Evolutionary conservation across 2,113 vertebrate species (phyloP).

Genomic region (Hypanus sabinus): DNA sequence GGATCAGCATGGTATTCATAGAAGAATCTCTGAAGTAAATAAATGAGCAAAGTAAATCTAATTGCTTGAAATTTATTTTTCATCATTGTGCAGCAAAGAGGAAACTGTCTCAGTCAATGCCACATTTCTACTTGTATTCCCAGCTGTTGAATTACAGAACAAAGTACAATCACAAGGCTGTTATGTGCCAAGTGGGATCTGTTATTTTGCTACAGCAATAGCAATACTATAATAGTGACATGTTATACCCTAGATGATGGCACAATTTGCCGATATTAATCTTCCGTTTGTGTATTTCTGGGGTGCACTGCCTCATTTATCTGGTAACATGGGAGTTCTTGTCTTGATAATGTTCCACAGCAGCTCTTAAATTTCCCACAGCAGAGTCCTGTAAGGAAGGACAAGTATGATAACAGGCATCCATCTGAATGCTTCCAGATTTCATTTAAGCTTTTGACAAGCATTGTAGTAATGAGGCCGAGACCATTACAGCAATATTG

Average conservation of each 20-base stretch:
- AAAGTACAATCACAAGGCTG: not conserved
- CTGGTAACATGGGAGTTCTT: not conserved
- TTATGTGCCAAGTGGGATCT: not conserved
- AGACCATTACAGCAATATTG: not conserved
- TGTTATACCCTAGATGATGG: not conserved
- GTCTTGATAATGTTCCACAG: not conserved
- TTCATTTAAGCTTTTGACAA: slow-evolving; percentile 10
- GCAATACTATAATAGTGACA: not conserved
- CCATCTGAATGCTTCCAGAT: not conserved
- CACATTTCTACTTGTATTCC: not conserved
- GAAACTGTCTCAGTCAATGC: not conserved
- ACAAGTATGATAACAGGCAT: not conserved
- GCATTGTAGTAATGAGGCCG: not conserved
- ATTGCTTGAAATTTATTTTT: not conserved
- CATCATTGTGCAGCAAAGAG: not conserved
- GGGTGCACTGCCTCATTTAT: not conserved
- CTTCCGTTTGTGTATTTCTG: not conserved
- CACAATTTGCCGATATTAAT: not conserved
- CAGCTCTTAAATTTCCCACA: not conserved
- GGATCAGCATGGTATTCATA: not conserved
- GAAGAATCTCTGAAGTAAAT: not conserved
- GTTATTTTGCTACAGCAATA: not conserved
- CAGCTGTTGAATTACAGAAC: not conserved
- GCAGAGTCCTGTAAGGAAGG: not conserved
- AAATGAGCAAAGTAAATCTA: not conserved